These are phyloP conservation scores for Clarias laeviceps DNA, from an alignment of 2,797 vertebrate genomes.

Conservation along the genomic window DNA sequence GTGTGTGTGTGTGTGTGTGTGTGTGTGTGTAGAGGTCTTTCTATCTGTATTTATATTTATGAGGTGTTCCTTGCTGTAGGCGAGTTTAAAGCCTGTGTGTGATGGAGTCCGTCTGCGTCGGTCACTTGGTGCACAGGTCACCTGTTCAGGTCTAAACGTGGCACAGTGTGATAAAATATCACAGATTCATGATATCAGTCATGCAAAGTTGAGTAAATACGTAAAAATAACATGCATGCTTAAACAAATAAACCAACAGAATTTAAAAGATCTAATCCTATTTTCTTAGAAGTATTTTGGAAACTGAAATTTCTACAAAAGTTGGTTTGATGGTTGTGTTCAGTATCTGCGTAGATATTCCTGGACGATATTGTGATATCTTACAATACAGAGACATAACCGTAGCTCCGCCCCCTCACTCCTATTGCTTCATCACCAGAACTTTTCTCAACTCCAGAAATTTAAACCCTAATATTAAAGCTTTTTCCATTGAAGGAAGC, in stretches of 20 bases:
- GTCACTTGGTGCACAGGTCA: neutral
- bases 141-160: neutral
- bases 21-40: slow-evolving; percentile 10
- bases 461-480: too few species aligned
- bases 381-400: too few species aligned
- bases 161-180: neutral
- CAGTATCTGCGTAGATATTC: too few species aligned
- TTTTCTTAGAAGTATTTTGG: neutral
- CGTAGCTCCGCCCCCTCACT: too few species aligned
- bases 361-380: too few species aligned
- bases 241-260: neutral
- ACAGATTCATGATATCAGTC: neutral
- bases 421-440: too few species aligned
- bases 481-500: too few species aligned
- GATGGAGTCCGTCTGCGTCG: neutral
- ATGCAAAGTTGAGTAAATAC: neutral
- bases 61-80: neutral
- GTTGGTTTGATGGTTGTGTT: too few species aligned
- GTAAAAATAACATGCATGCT: neutral
- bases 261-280: neutral
- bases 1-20: neutral
- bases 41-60: neutral
- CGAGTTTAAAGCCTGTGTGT: neutral
- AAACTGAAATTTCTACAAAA: neutral
- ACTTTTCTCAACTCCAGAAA: too few species aligned